Evolutionary conservation across 2,113 vertebrate genomes (phyloP).

Genomic region (Hippocampus guttulatus): DNA sequence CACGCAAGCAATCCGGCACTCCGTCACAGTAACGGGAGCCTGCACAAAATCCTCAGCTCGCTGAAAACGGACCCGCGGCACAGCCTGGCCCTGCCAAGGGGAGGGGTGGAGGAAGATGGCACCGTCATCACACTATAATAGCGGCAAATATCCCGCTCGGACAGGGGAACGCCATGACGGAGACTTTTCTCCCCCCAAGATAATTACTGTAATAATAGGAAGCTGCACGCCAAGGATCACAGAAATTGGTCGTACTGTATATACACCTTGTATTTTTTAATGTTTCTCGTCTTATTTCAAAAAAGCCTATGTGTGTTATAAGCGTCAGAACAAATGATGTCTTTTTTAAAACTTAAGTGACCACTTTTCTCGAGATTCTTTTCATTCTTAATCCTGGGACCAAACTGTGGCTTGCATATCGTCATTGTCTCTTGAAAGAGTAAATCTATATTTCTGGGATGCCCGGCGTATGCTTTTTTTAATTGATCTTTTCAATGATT

Average conservation of each 20-base stretch:
- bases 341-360: constrained; percentile 29
- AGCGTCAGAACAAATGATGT: constrained; percentile 53
- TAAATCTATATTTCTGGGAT: constrained; percentile 65
- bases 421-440: constrained; percentile 51
- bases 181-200: constrained; percentile 53
- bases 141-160: constrained; percentile 34
- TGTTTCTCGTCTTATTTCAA: constrained; percentile 42
- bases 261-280: constrained; percentile 39
- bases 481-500: constrained; percentile 55
- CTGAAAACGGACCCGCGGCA: constrained; percentile 90
- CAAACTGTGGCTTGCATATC: constrained; percentile 62
- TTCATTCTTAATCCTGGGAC: constrained; percentile 65
- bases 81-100: constrained; percentile 87
- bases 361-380: constrained; percentile 61
- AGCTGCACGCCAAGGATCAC: constrained; percentile 40
- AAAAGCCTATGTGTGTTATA: constrained; percentile 36
- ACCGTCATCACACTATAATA: constrained; percentile 95
- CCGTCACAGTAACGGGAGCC: constrained; percentile 84
- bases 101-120: constrained; percentile 93
- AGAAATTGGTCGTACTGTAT: constrained; percentile 32
- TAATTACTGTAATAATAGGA: constrained; percentile 27
- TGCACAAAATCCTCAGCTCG: constrained; percentile 89
- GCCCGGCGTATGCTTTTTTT: constrained; percentile 44
- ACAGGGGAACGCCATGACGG: constrained; percentile 28
- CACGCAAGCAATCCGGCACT: constrained; percentile 74